A percentile compares a stretch with the other conserved stretches of the same genome.
These are phyloP conservation scores for Myzus persicae DNA, from an alignment of 1,140 invertebrate genomes.

Conservation along the genomic window DNA sequence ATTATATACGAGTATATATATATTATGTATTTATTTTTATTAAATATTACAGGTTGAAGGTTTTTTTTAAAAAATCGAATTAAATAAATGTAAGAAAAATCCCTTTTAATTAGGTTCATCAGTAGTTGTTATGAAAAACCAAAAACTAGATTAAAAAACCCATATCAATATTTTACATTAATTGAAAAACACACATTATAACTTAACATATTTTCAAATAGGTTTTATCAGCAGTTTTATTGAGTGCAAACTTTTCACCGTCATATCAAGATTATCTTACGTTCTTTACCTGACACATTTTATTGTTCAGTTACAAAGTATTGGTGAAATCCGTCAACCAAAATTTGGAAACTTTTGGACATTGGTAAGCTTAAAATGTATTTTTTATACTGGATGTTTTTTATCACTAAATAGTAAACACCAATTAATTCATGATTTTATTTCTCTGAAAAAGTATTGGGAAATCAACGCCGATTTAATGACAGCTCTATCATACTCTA, in stretches of 20 bases:
- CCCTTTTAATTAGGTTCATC: no score
- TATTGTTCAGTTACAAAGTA: neutral
- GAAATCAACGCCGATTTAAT: neutral
- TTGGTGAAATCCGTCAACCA: conserved; percentile 41
- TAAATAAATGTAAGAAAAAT: neutral
- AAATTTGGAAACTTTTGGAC: conserved; percentile 21
- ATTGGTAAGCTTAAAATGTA: neutral
- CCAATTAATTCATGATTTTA: neutral
- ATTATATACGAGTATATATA: no score
- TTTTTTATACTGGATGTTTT: neutral
- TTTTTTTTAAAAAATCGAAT: neutral
- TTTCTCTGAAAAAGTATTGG: conserved; percentile 5
- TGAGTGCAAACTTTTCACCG: neutral
- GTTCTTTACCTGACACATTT: neutral
- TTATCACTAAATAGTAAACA: neutral
- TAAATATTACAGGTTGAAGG: no score
- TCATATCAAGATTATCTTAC: neutral
- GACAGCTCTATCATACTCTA: neutral
- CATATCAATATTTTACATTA: neutral
- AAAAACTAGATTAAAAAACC: neutral
- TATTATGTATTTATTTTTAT: no score
- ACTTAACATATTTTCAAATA: neutral
- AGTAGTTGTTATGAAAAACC: no score
- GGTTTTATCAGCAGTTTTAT: conserved; percentile 14
- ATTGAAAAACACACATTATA: neutral